Base-by-base conservation (phyloP, 2,113 vertebrate species). In the Pseudopodoces humilis region DNA sequence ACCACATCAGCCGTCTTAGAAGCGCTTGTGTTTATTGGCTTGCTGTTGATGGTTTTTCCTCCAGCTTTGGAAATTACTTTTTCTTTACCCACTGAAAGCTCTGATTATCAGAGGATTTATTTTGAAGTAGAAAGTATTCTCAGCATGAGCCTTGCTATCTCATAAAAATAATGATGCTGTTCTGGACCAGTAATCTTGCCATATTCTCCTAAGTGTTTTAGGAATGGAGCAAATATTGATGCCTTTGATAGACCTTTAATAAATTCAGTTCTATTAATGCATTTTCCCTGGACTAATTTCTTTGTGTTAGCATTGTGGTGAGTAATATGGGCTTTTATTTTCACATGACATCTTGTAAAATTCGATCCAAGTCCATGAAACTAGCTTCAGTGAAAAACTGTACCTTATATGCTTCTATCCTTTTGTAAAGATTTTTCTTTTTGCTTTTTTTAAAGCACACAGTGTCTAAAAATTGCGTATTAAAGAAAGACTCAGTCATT, bases 1-100 rank as follows among this genome's bases (percentile, higher is more conserved):
- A 59, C 83, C 64, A 30, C 33, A 21, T 80, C 69, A 72, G 41
- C 90, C 7, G 23, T 72, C 59, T 88, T 71, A 52, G 56, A 88
- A 94, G 30, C 11, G n/a, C 33, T 55, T 12, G 49, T 74, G 76
- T 83, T 92, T 86, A 63, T 88, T 92, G 72, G 39, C 52, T 93
- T 93, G 60, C 79, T 77, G 79, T 35, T 88, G 83, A 56, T 86
- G 59, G 21, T 44, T 94, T 96, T 96, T 90, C 52, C 55, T 92
- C 43, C 83, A 88, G 68, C 91, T 88, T 75, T 94, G 86, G 76
- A 81, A 88, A 50, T 92, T 72, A 86, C 67, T 41, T 90, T 94
- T 93, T 70, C 88, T 90, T 74, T 86, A 81, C 23, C 39, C 39
- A 18, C 4, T 5, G 63, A 86, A 86, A 83, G 60, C 47, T 88